These are phyloP conservation scores for Scatophagus argus DNA, from an alignment of 2,113 vertebrate species.

Conservation along the genomic window DNA sequence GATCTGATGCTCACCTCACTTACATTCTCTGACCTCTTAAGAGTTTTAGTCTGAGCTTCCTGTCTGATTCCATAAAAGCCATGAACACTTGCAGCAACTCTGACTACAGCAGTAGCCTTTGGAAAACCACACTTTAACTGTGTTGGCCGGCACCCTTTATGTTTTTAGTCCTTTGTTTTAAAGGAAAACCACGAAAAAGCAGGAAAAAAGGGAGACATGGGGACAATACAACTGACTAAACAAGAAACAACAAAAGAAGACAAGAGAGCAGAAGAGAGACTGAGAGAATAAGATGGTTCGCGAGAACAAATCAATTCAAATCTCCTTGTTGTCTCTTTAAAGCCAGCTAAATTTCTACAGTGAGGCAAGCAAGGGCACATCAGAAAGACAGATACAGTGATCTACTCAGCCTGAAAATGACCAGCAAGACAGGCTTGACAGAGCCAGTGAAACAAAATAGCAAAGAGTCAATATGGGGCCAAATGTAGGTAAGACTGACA, in stretches of 20 bases:
- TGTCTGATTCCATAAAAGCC: slow-evolving; percentile 32
- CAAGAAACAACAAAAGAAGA: slow-evolving; percentile 36
- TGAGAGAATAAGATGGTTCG: slow-evolving; percentile 39
- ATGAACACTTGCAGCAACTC: background rate
- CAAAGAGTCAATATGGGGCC: slow-evolving; percentile 40
- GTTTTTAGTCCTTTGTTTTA: slow-evolving; percentile 28
- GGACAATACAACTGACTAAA: slow-evolving; percentile 7
- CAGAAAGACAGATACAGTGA: slow-evolving; percentile 44
- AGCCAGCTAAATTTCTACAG: slow-evolving; percentile 41
- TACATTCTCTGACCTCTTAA: slow-evolving; percentile 47
- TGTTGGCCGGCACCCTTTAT: background rate
- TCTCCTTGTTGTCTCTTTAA: slow-evolving; percentile 31
- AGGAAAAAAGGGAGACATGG: slow-evolving; percentile 4
- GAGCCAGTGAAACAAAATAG: slow-evolving; percentile 47
- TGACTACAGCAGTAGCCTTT: background rate
- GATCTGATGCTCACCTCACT: slow-evolving; percentile 54
- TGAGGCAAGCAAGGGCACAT: slow-evolving; percentile 43
- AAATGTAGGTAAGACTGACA: slow-evolving; percentile 44
- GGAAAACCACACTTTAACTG: background rate
- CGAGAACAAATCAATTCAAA: slow-evolving; percentile 56
- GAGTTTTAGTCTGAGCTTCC: slow-evolving; percentile 49
- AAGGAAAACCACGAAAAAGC: slow-evolving; percentile 16
- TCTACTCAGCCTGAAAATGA: slow-evolving; percentile 57
- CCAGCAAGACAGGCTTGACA: slow-evolving; percentile 48
- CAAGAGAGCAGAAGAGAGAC: slow-evolving; percentile 31